These are phyloP conservation scores for Drosophila sp. DNA, from an alignment of 1,140 invertebrate genomes.

Conservation along the genomic window DNA sequence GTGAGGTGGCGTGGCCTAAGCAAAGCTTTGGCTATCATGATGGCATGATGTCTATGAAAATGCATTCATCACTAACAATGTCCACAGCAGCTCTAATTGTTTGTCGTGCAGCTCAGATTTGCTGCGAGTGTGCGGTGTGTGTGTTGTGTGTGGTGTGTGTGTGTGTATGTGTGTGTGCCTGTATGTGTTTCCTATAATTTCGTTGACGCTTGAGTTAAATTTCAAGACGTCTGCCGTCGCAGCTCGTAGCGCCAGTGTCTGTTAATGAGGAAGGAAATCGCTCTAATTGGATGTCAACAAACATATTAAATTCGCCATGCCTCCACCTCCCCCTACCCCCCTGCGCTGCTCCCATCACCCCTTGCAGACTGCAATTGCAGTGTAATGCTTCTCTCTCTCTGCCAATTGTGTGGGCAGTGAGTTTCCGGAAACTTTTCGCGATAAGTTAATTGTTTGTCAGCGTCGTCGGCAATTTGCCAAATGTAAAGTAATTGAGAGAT, in stretches of 20 bases:
- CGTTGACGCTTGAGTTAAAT: conserved; percentile 78
- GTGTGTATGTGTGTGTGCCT: conserved; percentile 30
- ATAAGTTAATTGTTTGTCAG: conserved; percentile 80
- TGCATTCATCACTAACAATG: conserved; percentile 67
- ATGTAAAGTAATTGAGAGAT: conserved; percentile 77
- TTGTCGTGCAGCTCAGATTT: conserved; percentile 56
- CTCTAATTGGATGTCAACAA: conserved; percentile 83
- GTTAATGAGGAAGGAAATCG: conserved; percentile 83
- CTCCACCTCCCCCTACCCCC: not conserved
- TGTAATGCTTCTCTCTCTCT: conserved; percentile 39
- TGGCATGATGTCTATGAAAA: conserved; percentile 69
- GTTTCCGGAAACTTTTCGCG: conserved; percentile 81
- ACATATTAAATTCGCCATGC: conserved; percentile 75
- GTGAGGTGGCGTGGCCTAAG: conserved; percentile 30
- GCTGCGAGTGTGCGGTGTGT: conserved; percentile 6
- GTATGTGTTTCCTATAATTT: conserved; percentile 68
- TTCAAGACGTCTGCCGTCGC: conserved; percentile 58
- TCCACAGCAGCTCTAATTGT: conserved; percentile 77
- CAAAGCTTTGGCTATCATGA: conserved; percentile 33
- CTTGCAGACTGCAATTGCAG: not conserved
- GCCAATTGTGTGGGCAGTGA: conserved; percentile 70
- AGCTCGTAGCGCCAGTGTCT: conserved; percentile 49
- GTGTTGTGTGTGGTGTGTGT: conserved; percentile 7
- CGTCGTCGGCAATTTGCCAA: conserved; percentile 52
- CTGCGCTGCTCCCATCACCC: not conserved